A percentile compares a stretch with the other conserved stretches of the same genome.
Conservation (phyloP, 2,113 vertebrate species). For the Craseonycteris thonglongyai region DNA sequence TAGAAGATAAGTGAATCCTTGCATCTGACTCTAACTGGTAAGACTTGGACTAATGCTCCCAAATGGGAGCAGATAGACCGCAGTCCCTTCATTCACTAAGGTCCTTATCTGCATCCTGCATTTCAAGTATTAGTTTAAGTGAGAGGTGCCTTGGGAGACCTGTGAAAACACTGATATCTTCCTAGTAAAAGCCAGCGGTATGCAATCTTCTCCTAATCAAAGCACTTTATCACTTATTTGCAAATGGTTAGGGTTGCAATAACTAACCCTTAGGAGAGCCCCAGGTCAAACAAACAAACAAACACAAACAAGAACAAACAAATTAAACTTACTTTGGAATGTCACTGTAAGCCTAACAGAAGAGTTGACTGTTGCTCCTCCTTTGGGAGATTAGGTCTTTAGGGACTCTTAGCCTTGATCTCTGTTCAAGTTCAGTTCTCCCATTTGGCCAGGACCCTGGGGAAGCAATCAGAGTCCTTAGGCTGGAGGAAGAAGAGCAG, state of each 20-base stretch:
- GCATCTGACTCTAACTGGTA: not conserved
- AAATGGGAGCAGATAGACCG: not conserved
- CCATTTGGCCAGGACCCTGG: not conserved
- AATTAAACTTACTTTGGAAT: not conserved
- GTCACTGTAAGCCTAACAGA: not conserved
- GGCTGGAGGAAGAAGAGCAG: not conserved
- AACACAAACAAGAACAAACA: too few species aligned
- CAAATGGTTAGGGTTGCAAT: not conserved
- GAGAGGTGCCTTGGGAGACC: not conserved
- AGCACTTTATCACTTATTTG: constrained; percentile 13
- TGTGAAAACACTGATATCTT: not conserved
- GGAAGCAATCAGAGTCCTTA: not conserved
- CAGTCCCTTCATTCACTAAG: not conserved
- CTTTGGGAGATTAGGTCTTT: not conserved
- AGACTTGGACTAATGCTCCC: not conserved
- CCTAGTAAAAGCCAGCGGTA: not conserved
- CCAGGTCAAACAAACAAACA: not conserved
- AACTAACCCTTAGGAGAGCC: not conserved
- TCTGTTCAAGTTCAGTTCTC: not conserved
- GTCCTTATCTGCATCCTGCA: constrained; percentile 29
- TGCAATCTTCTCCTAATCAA: constrained; percentile 29
- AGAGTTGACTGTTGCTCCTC: constrained; percentile 18
- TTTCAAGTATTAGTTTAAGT: not conserved
- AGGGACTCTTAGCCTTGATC: not conserved
- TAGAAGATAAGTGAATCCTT: not conserved